Base-by-base conservation (phyloP, 2,797 vertebrate species). In the Neoniphon sammara region DNA sequence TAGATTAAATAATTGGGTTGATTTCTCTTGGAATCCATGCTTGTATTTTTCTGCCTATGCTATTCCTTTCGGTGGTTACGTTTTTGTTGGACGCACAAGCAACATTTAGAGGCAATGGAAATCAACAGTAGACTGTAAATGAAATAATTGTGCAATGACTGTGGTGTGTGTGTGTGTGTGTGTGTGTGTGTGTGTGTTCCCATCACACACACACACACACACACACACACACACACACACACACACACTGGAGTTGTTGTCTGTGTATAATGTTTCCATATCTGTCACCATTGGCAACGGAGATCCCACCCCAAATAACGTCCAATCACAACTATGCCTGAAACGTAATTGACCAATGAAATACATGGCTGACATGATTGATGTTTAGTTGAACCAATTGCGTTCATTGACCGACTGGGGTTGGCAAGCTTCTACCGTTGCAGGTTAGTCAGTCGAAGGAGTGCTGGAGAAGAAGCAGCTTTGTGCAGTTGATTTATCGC, bases 151-250 rank as follows among this genome's bases (percentile, higher is more conserved):
- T 50, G 6, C n/a, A 42, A 42, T 4, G 39, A 50, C 30, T 31
- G 30, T 31, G 30, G 3, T 3, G 3, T 31, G 30, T n/a, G n/a
- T n/a, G n/a, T n/a, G n/a, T n/a, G n/a, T n/a, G n/a, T n/a, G n/a
- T n/a, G n/a, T n/a, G n/a, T n/a, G n/a, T n/a, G n/a, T n/a, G n/a
- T n/a, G n/a, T n/a, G n/a, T n/a, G n/a, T n/a, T n/a, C n/a, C n/a
- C n/a, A 31, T 3, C 17, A 49, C 17, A 49, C 46, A n/a, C 18
- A 49, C 46, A n/a, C 46, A 49, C 46, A n/a, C 46, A n/a, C 46
- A n/a, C 46, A 49, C 46, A 49, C 46, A 49, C 46, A 49, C 46
- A n/a, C 46, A 49, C 46, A n/a, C 18, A 49, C 46, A n/a, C 46
- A n/a, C 46, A 49, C 18, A 49, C 18, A 49, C 18, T 4, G 17